These are phyloP conservation scores for Pseudomyrmex flavicornis DNA, from an alignment of 1,140 invertebrate genomes.

Conservation along the genomic window DNA sequence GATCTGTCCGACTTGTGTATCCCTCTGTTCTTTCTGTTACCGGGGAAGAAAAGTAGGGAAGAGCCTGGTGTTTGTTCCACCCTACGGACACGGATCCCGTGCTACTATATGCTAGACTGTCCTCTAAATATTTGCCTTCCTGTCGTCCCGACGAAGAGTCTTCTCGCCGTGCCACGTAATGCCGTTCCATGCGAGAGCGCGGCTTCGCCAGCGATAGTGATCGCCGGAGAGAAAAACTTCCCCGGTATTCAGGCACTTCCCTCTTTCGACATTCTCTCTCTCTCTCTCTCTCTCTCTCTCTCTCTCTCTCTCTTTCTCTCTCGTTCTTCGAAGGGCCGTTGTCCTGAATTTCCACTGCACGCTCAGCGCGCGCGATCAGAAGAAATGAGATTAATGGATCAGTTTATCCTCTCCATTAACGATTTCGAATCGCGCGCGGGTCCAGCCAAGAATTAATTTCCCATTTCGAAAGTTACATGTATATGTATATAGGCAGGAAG, in stretches of 20 bases:
- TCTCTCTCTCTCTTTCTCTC: no score
- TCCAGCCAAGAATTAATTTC: slow-evolving; percentile 69
- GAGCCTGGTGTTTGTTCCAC: slow-evolving; percentile 43
- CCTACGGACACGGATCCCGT: neutral
- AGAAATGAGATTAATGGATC: slow-evolving; percentile 64
- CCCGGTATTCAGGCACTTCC: neutral
- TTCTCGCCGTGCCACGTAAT: slow-evolving; percentile 6
- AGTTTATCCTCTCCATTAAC: slow-evolving; percentile 44
- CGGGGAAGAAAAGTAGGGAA: neutral
- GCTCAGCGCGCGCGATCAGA: slow-evolving; percentile 26
- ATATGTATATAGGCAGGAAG: neutral
- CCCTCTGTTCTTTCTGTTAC: slow-evolving; percentile 16
- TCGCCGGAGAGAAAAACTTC: slow-evolving; percentile 18
- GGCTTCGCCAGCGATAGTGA: neutral
- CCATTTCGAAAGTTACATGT: slow-evolving; percentile 43
- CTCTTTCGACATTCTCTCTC: neutral
- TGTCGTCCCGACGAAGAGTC: slow-evolving; percentile 25
- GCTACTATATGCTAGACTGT: slow-evolving; percentile 64
- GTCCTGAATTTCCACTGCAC: neutral
- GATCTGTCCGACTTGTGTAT: slow-evolving; percentile 25
- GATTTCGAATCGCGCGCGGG: slow-evolving; percentile 61
- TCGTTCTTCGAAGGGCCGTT: neutral
- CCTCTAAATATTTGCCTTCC: slow-evolving; percentile 70
- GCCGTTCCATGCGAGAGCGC: slow-evolving; percentile 11
- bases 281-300: neutral